Evolutionary conservation across 2,113 vertebrate genomes (phyloP).

Genomic region (Sminthopsis crassicaudata): DNA sequence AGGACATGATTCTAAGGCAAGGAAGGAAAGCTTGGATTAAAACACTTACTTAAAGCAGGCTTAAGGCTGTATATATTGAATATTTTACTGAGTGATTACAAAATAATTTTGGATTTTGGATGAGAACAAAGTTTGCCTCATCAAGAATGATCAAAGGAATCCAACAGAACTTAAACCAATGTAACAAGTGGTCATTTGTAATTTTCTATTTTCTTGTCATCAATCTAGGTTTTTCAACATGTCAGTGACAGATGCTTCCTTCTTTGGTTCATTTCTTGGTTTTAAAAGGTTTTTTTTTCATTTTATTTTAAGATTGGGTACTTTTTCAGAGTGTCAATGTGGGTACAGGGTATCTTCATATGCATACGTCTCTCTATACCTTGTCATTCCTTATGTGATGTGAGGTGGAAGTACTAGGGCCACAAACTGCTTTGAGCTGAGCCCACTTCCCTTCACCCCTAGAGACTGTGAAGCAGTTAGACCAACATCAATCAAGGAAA

Average conservation of each 20-base stretch:
- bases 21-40: background rate
- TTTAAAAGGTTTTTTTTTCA: constrained; percentile 51
- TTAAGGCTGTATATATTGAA: background rate
- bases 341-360: constrained; percentile 48
- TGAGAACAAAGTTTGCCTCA: constrained; percentile 7
- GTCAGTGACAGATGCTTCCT: constrained; percentile 69
- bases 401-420: constrained; percentile 69
- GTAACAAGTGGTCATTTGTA: background rate
- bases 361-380: background rate
- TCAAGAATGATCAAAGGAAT: constrained; percentile 4
- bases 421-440: constrained; percentile 53
- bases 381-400: constrained; percentile 38
- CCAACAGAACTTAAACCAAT: background rate
- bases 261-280: constrained; percentile 70
- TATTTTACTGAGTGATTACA: constrained; percentile 18
- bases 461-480: constrained; percentile 65
- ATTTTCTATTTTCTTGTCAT: background rate
- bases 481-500: constrained; percentile 83
- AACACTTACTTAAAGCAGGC: background rate
- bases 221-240: background rate
- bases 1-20: background rate
- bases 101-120: background rate
- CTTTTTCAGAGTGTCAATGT: constrained; percentile 69
- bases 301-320: constrained; percentile 77
- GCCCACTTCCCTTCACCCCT: constrained; percentile 85